These are phyloP conservation scores for Callopanchax toddi DNA, from an alignment of 2,113 vertebrate species.

Conservation along the genomic window DNA sequence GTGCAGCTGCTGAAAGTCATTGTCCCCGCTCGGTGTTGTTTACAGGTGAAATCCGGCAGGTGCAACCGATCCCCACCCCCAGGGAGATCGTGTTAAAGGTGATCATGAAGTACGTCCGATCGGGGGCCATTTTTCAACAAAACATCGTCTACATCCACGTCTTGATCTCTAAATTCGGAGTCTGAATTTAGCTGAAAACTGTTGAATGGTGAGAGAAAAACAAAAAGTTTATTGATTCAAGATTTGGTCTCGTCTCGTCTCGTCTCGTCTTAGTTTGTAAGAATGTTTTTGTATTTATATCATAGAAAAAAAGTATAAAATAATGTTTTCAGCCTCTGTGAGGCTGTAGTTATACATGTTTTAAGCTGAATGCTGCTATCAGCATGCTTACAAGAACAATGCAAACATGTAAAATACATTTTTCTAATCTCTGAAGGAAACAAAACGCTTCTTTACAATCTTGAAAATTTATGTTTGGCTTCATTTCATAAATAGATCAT, in stretches of 20 bases:
- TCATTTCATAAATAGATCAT: too few relatives aligned
- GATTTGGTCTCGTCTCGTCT: too few relatives aligned
- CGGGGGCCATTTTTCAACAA: slow-evolving; percentile 82
- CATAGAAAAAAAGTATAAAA: not conserved
- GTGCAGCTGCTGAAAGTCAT: not conserved
- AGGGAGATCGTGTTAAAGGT: slow-evolving; percentile 81
- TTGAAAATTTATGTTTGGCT: too few relatives aligned
- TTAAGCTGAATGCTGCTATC: not conserved
- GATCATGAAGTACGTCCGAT: slow-evolving; percentile 85
- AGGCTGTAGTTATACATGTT: not conserved
- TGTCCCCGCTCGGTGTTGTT: not conserved
- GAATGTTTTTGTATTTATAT: too few relatives aligned
- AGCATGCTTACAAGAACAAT: too few relatives aligned
- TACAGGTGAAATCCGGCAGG: slow-evolving; percentile 87
- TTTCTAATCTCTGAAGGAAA: too few relatives aligned
- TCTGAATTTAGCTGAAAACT: slow-evolving; percentile 72
- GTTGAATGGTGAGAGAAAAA: too few relatives aligned
- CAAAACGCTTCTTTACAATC: too few relatives aligned
- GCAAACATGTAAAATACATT: too few relatives aligned
- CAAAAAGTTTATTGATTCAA: too few relatives aligned
- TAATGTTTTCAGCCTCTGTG: slow-evolving; percentile 6
- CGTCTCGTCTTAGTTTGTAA: too few relatives aligned
- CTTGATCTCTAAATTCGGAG: slow-evolving; percentile 89
- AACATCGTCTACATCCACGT: slow-evolving; percentile 85
- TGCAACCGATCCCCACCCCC: slow-evolving; percentile 85